Evolutionary conservation across 2,888 invertebrate species (phyloP).

Genomic region (Phoenoteleia sp.): DNA sequence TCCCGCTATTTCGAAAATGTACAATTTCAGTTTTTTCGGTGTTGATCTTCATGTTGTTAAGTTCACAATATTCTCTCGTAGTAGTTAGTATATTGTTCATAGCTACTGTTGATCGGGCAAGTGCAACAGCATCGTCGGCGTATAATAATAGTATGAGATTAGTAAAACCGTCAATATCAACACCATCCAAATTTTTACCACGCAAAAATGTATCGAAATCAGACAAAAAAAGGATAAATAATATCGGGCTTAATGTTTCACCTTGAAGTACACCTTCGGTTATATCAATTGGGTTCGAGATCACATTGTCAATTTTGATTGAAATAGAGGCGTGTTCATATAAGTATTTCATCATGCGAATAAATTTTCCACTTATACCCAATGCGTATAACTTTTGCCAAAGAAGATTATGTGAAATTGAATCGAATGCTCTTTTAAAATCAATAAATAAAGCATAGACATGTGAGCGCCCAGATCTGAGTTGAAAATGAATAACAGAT

Average conservation of each 20-base stretch:
- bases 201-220: not conserved
- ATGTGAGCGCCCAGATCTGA: too few species aligned
- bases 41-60: not conserved
- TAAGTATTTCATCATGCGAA: too few species aligned
- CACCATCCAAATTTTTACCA: not conserved
- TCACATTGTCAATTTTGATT: too few species aligned
- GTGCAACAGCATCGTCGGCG: not conserved
- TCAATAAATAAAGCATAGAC: too few species aligned
- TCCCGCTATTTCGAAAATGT: not conserved
- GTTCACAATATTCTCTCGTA: not conserved
- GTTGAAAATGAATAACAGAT: constrained; percentile 1
- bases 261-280: constrained; percentile 2
- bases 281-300: too few species aligned
- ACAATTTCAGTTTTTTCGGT: not conserved
- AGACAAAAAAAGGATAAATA: not conserved
- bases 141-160: constrained; percentile 3
- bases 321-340: too few species aligned
- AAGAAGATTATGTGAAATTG: too few species aligned
- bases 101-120: not conserved
- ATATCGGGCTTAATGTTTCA: not conserved
- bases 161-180: too few species aligned
- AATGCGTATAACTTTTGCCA: too few species aligned
- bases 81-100: not conserved
- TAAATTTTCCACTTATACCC: too few species aligned
- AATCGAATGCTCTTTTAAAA: too few species aligned